Evolutionary conservation across 2,888 invertebrate species (phyloP).

Genomic region (Andrena haemorrhoa): DNA sequence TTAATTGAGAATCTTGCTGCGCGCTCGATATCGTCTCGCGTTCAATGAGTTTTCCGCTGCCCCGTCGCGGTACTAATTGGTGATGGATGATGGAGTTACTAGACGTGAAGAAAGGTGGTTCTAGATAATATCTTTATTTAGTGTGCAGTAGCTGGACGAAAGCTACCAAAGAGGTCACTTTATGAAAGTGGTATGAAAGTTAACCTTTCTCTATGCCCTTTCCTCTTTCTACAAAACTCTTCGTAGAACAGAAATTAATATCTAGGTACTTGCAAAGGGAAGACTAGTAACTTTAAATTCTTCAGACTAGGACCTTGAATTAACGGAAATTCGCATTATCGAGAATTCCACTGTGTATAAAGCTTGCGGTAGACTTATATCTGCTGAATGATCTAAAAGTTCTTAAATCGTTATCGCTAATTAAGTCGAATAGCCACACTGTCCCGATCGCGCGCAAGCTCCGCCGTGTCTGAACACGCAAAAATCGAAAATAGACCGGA

Average conservation of each 20-base stretch:
- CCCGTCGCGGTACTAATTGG: background rate
- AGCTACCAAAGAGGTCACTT: background rate
- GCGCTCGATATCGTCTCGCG: background rate
- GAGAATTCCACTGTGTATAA: no score
- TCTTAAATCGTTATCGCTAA: background rate
- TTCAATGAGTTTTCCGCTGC: background rate
- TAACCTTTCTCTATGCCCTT: no score
- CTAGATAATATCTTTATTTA: background rate
- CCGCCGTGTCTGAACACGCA: background rate
- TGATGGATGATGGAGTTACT: background rate
- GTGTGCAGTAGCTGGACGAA: background rate
- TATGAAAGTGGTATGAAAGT: background rate
- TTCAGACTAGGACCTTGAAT: no score
- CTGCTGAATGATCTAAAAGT: no score
- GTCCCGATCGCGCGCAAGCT: background rate
- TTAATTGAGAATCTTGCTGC: conserved; percentile 30
- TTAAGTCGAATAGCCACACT: background rate
- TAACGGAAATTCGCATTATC: no score
- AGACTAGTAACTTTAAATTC: no score
- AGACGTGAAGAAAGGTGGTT: background rate
- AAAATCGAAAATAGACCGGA: conserved; percentile 45
- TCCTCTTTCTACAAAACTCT: no score
- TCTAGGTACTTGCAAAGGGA: no score
- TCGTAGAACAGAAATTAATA: no score
- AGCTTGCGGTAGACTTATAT: no score